phyloP scores from a whole-genome alignment of 2,888 invertebrate species.

The Mylabris sibirica region DNA sequence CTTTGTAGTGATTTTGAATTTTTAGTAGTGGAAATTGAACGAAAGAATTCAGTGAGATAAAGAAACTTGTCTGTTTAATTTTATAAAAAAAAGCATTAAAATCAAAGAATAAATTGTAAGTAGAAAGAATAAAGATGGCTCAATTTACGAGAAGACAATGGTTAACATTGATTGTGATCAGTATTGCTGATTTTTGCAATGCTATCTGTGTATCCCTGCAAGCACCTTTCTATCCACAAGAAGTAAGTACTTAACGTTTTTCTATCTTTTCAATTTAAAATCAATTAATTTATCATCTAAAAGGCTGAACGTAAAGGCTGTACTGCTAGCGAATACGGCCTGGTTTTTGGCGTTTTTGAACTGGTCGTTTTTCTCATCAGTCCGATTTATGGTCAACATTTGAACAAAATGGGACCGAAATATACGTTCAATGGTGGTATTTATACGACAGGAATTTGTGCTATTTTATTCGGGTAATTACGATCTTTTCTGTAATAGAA shows the following conservation, averaged over 20 bases:
- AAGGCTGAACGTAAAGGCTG: conserved; percentile 85
- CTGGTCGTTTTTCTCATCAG: conserved; percentile 83
- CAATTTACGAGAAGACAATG: conserved; percentile 78
- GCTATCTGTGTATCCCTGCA: conserved; percentile 85
- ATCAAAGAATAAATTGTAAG: too few relatives aligned
- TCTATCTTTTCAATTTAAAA: neutral
- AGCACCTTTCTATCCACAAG: conserved; percentile 85
- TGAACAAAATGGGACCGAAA: conserved; percentile 81
- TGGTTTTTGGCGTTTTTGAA: conserved; percentile 88
- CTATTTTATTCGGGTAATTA: conserved; percentile 81
- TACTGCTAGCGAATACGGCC: conserved; percentile 81
- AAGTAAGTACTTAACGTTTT: conserved; percentile 66
- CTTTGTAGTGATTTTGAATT: conserved; percentile 15
- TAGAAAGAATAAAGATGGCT: conserved; percentile 61
- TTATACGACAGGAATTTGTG: conserved; percentile 81
- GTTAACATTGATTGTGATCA: conserved; percentile 79
- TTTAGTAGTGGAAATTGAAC: conserved; percentile 16
- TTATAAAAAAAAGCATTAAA: neutral
- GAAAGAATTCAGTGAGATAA: conserved; percentile 7
- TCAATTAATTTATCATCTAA: neutral
- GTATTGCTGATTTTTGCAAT: conserved; percentile 83
- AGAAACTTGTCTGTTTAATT: neutral
- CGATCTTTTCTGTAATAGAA: neutral
- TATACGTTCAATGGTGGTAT: conserved; percentile 83
- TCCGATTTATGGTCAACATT: conserved; percentile 81